These are phyloP conservation scores for Leucophenga montana DNA, from an alignment of 2,888 invertebrate genomes.

Conservation along the genomic window DNA sequence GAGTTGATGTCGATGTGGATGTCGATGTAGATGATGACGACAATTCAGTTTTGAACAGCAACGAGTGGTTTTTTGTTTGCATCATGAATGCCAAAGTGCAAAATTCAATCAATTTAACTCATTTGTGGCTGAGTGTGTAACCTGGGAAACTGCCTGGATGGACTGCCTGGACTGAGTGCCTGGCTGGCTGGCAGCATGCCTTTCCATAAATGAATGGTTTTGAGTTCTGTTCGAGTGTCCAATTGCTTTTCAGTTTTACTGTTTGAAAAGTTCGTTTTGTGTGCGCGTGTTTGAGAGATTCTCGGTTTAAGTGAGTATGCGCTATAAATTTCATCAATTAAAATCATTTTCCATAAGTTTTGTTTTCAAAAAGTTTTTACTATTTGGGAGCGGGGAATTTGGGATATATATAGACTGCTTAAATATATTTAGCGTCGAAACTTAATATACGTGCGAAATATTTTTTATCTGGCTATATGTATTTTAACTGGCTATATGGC, in stretches of 20 bases:
- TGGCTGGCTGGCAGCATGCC: neutral
- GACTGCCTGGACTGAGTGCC: neutral
- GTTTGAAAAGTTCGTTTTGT: neutral
- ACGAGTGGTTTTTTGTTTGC: slow-evolving; percentile 14
- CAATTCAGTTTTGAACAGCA: neutral
- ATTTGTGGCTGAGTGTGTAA: slow-evolving; percentile 50
- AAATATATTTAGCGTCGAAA: too few relatives aligned
- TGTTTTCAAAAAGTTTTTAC: too few relatives aligned
- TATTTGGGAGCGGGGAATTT: too few relatives aligned
- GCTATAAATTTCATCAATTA: too few relatives aligned
- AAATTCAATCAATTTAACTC: slow-evolving; percentile 66
- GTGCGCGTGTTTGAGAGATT: neutral
- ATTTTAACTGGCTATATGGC: too few relatives aligned
- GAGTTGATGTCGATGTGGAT: neutral
- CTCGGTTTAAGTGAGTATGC: too few relatives aligned
- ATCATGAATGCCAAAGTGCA: slow-evolving; percentile 56
- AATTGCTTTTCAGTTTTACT: neutral
- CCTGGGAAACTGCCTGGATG: slow-evolving; percentile 33
- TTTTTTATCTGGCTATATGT: too few relatives aligned
- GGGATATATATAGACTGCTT: too few relatives aligned
- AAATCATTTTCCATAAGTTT: too few relatives aligned
- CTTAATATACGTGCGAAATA: too few relatives aligned
- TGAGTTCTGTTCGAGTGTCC: too few relatives aligned
- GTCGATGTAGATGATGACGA: neutral
- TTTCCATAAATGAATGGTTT: too few relatives aligned